Conservation (phyloP, 2,113 vertebrate genomes). For the Patagioenas fasciata region DNA sequence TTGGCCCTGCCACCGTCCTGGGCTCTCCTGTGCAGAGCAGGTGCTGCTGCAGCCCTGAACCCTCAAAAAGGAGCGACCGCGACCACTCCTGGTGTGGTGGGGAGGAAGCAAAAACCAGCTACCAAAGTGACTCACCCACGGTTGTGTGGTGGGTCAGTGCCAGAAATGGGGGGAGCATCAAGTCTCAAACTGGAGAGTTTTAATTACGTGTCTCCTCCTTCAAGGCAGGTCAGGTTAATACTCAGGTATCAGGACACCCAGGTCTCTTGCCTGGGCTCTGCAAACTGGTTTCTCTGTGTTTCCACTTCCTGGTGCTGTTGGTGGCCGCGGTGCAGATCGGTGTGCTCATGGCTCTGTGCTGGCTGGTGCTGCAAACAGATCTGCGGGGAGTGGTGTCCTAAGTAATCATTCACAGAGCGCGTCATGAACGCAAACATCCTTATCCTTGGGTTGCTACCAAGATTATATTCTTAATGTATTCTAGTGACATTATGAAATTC, state of each 20-base stretch:
- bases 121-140: background rate
- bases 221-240: background rate
- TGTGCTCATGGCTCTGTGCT: background rate
- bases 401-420: background rate
- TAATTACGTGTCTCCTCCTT: background rate
- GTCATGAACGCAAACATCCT: background rate
- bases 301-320: background rate
- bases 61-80: background rate
- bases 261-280: background rate
- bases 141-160: background rate
- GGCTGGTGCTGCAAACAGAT: background rate
- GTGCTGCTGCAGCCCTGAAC: background rate
- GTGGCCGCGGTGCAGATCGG: background rate
- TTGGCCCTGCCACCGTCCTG: background rate
- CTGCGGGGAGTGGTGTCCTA: background rate
- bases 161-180: background rate
- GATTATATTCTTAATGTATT: background rate
- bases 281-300: background rate
- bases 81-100: background rate
- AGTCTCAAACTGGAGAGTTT: background rate
- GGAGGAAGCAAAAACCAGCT: background rate
- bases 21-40: background rate
- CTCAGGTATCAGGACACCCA: accelerated
- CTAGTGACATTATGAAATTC: background rate
- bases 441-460: background rate